Conservation (phyloP, 2,113 vertebrate genomes). For the Tyto alba region DNA sequence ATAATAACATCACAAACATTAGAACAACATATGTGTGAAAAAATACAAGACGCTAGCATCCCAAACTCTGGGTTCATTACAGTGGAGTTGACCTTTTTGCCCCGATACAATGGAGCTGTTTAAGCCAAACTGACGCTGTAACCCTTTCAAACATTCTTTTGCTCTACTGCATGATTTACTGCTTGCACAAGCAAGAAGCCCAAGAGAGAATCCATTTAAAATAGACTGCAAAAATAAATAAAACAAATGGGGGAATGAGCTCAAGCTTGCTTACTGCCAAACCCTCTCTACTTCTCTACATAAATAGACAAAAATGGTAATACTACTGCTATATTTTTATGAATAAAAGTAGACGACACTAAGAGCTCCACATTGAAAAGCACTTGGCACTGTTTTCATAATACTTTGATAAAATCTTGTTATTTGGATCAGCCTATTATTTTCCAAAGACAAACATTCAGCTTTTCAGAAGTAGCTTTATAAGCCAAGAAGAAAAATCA, state of each 20-base stretch:
- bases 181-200: background rate
- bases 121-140: background rate
- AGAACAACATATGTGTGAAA: background rate
- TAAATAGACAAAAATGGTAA: background rate
- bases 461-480: background rate
- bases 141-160: background rate
- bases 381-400: background rate
- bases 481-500: background rate
- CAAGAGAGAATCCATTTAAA: conserved; percentile 1
- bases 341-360: background rate
- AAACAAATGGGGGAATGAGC: background rate
- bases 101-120: background rate
- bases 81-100: background rate
- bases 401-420: background rate
- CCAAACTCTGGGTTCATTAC: background rate
- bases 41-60: background rate
- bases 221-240: background rate
- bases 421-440: background rate
- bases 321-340: background rate
- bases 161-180: background rate
- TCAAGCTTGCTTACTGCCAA: background rate
- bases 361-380: background rate
- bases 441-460: background rate
- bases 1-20: background rate
- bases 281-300: background rate